Base-by-base conservation (phyloP, 92 coral and sea anemone species). In the Palythoa caribaeorum region DNA sequence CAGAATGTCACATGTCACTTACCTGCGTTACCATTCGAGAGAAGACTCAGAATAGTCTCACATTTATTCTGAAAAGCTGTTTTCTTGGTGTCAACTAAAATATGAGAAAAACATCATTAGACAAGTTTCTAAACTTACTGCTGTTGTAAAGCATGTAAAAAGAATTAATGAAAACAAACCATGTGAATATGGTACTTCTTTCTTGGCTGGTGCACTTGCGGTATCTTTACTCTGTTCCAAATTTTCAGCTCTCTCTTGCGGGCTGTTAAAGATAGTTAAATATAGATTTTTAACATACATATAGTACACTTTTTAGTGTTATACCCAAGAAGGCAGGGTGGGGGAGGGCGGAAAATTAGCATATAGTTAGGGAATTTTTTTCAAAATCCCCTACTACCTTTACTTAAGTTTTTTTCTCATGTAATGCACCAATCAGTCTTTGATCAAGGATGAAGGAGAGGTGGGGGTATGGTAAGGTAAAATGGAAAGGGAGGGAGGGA, bases 21-120 rank as follows among this genome's bases (percentile, higher is more conserved):
- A n/a, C n/a, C n/a, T n/a, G n/a, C n/a, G n/a, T n/a, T n/a, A n/a
- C n/a, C n/a, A n/a, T n/a, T n/a, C n/a, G n/a, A n/a, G n/a, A n/a
- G 65, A 76, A 76, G 80, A 35, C 44, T 76, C 9, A 19, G 63
- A 51, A 76, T 52, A 50, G 80, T 76, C 28, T 76, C 80, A 76
- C 80, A 76, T 76, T 76, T 76, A 12, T 28, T 76, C 80, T 76
- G 62, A 52, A 50, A 76, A 48, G n/a, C 36, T 54, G 16, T 76
- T 76, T 36, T 28, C 16, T 19, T 76, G 62, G 14, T 54, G 57
- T 76, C 65, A 19, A 21, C 80, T 76, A 54, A 2, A 52, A 20
- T 1, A 44, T 44, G 50, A 44, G 4, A 5, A 44, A 44, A 44
- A 44, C 50, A 44, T 44, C 7, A 44, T 28, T 28, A 28, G 28